Percentiles rank a stretch among this genome's conserved stretches.
These are phyloP conservation scores for Diaphora mendica DNA, from an alignment of 2,888 invertebrate species.

Conservation along the genomic window DNA sequence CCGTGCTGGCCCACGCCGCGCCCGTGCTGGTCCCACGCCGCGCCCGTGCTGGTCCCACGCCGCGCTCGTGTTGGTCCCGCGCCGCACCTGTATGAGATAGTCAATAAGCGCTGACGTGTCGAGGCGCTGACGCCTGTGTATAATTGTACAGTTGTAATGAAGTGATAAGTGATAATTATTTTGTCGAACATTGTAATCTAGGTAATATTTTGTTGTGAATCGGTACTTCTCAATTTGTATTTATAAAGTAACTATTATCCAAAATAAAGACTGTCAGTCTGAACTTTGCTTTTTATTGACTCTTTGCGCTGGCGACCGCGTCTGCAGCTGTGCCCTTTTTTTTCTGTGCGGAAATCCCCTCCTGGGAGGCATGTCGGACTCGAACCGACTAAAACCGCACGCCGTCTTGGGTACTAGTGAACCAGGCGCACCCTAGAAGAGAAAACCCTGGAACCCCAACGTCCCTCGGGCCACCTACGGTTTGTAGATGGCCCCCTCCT, in stretches of 20 bases:
- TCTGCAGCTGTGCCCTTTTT: too few species aligned
- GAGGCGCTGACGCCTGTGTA: conserved; percentile 45
- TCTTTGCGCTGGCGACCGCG: too few species aligned
- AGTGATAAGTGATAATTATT: conserved; percentile 84
- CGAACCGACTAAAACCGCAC: too few species aligned
- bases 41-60: conserved; percentile 25
- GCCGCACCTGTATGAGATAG: conserved; percentile 35
- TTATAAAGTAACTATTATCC: conserved; percentile 82
- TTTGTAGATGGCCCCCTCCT: too few species aligned
- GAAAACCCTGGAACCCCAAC: too few species aligned
- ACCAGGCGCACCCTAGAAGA: too few species aligned
- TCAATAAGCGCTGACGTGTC: conserved; percentile 37
- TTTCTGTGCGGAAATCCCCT: too few species aligned
- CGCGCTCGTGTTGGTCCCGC: conserved; percentile 24
- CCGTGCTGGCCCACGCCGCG: conserved; percentile 22
- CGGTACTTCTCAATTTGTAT: conserved; percentile 86
- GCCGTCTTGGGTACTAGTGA: too few species aligned
- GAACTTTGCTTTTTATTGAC: conserved; percentile 46
- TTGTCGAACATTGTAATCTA: conserved; percentile 82
- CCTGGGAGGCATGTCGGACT: too few species aligned
- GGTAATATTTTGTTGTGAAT: conserved; percentile 85
- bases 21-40: conserved; percentile 24
- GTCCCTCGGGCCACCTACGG: too few species aligned
- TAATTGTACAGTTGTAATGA: conserved; percentile 76
- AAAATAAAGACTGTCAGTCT: conserved; percentile 85